Base-by-base conservation (phyloP, 2,888 invertebrate species). In the Agapetus fuscipes region DNA sequence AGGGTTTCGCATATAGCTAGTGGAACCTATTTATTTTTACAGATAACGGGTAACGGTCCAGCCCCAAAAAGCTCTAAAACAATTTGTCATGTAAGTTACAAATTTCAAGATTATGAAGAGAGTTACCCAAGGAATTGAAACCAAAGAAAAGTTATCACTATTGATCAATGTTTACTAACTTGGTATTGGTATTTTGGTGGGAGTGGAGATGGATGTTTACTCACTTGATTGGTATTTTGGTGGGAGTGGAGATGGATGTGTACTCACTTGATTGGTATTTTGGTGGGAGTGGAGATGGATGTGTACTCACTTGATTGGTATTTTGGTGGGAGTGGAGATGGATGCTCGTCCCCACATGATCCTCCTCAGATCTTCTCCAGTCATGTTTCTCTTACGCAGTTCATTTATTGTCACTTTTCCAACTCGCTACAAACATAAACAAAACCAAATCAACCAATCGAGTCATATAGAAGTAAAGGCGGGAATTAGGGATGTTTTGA, bases 261-360 rank as follows among this genome's bases (percentile, higher is more conserved):
- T n/a, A n/a, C n/a, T n/a, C 9, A 74, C 72, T 74, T 74, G 52
- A 72, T 71, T 13, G 76, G 69, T 2, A 73, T 69, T 62, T 85
- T 83, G 10, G 86, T 78, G 0, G 90, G 90, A 3, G 89, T 88
- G 6, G 85, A 86, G 49, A 90, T 85, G 1, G 88, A 88, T 24
- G 84, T n/a, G n/a, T n/a, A n/a, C n/a, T n/a, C 9, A 74, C 72
- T 74, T 74, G 52, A 72, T 71, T 13, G 76, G 69, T 2, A 73
- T 69, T 62, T 85, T 83, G 10, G 86, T 78, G 0, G 90, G 90
- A 3, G 89, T 88, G 6, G 85, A 86, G 49, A 90, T 85, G 1
- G 88, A 88, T 20, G 85, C 85, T 17, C 89, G 72, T 10, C 89
- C 90, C 90, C 91, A 91, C 89, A 91, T 91, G 27, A 90, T 68